phyloP scores from a whole-genome alignment of 1,140 invertebrate genomes.

The Drosophila repletoides region DNA sequence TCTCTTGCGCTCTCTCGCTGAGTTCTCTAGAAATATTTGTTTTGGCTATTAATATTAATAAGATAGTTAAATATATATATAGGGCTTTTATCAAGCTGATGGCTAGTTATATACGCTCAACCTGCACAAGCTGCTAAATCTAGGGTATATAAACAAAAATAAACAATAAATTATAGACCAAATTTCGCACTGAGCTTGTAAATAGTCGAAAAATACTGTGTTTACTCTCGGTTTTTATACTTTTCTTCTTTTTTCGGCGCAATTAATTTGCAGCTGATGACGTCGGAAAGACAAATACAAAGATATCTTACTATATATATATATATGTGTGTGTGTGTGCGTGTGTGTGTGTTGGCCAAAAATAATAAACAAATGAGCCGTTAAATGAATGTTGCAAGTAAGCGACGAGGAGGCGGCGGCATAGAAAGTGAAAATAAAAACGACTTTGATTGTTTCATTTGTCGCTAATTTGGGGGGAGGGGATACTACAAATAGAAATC shows the following conservation, averaged over 20 bases:
- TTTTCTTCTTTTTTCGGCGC: conserved; percentile 31
- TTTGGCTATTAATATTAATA: no score
- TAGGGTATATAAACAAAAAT: conserved; percentile 29
- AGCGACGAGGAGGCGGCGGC: no score
- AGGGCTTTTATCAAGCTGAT: not conserved
- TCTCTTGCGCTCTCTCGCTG: no score
- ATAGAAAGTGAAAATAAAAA: conserved; percentile 39
- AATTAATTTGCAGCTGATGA: conserved; percentile 68
- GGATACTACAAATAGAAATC: not conserved
- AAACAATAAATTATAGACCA: conserved; percentile 37
- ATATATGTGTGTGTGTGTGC: conserved; percentile 28
- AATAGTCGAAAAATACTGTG: conserved; percentile 42
- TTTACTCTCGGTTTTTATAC: conserved; percentile 40
- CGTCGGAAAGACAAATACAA: conserved; percentile 65
- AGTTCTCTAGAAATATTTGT: no score
- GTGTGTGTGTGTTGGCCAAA: conserved; percentile 23
- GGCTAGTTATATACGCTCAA: not conserved
- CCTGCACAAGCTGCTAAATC: not conserved
- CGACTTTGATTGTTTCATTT: conserved; percentile 12
- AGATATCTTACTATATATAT: conserved; percentile 33
- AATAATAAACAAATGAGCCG: conserved; percentile 29
- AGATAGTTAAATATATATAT: no score
- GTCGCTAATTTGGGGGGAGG: conserved; percentile 22
- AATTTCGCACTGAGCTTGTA: conserved; percentile 40
- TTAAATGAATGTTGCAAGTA: conserved; percentile 23